Percentiles rank a stretch among this genome's conserved stretches.
Conservation (phyloP, 2,113 vertebrate genomes). For the Ammodytes dubius region DNA sequence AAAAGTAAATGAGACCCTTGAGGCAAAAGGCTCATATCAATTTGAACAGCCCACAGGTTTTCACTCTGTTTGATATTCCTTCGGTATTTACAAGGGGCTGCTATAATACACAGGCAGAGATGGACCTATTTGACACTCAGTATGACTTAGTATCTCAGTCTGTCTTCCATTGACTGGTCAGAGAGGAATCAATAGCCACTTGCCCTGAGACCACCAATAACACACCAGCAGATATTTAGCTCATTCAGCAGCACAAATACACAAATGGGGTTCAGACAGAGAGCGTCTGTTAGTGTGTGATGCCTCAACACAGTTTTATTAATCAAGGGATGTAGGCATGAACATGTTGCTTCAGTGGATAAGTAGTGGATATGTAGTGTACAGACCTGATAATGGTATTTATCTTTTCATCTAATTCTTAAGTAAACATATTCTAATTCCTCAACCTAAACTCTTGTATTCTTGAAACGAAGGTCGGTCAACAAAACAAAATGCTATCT, state of each 20-base stretch:
- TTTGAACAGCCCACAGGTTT: not conserved
- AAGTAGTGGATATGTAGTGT: not conserved
- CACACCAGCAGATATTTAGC: constrained; percentile 14
- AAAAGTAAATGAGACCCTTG: constrained; percentile 29
- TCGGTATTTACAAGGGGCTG: not conserved
- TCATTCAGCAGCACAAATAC: constrained; percentile 17
- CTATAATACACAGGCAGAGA: not conserved
- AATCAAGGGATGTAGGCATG: not conserved
- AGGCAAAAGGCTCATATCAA: constrained; percentile 29
- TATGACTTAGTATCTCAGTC: not conserved
- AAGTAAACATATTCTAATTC: too few relatives aligned
- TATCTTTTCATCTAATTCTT: not conserved
- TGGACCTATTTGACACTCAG: not conserved
- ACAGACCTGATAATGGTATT: not conserved
- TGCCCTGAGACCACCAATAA: constrained; percentile 35
- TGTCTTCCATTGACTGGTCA: constrained; percentile 38
- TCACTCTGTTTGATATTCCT: not conserved
- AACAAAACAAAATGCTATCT: constrained; percentile 3
- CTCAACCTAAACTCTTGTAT: too few relatives aligned
- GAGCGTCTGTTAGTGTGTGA: not conserved
- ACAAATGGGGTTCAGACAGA: constrained; percentile 8
- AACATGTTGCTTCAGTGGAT: not conserved
- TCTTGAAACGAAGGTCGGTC: too few relatives aligned
- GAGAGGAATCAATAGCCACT: constrained; percentile 51
- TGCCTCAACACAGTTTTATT: not conserved